Evolutionary conservation across 2,113 vertebrate genomes (phyloP).

Genomic region (Talpa occidentalis): DNA sequence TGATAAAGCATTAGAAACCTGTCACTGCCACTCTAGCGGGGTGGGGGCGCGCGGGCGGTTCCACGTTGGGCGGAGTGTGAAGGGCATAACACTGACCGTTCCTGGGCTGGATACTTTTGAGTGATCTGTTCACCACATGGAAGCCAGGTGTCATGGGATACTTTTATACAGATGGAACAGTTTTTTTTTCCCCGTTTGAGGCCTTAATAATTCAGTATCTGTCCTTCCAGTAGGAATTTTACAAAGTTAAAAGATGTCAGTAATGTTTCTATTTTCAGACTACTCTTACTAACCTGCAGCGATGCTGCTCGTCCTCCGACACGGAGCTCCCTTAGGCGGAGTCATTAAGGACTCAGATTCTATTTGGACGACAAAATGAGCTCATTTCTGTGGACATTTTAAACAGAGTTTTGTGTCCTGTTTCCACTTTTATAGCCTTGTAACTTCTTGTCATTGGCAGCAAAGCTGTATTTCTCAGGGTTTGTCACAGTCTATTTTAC

Average conservation of each 20-base stretch:
- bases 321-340: background rate
- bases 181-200: background rate
- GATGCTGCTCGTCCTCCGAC: background rate
- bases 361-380: background rate
- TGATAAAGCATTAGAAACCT: background rate
- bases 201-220: background rate
- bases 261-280: background rate
- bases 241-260: background rate
- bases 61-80: no score
- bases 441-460: background rate
- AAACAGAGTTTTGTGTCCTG: background rate
- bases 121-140: background rate
- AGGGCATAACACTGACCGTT: background rate
- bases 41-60: no score
- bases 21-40: no score
- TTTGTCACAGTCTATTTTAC: constrained; percentile 24
- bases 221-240: background rate
- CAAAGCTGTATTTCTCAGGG: background rate
- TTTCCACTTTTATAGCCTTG: background rate
- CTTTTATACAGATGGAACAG: background rate
- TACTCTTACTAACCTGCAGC: background rate
- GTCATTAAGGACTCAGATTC: background rate
- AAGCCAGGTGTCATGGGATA: background rate
- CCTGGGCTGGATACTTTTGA: background rate
- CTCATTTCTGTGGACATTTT: background rate